These are phyloP conservation scores for Cryptoblepharus egeriae DNA, from an alignment of 2,797 vertebrate genomes.

Conservation along the genomic window DNA sequence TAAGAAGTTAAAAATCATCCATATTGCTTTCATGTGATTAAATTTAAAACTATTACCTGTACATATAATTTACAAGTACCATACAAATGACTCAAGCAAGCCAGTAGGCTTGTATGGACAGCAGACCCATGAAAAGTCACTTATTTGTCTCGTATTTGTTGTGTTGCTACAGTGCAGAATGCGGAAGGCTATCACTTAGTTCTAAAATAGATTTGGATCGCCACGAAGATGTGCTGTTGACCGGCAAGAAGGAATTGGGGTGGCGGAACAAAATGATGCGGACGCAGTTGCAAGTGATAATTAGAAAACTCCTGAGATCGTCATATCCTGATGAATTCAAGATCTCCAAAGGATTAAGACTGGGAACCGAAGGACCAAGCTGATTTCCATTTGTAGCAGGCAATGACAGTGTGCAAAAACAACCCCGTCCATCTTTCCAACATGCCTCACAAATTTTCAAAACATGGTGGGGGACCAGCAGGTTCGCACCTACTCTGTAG, in stretches of 20 bases:
- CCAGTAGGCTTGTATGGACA: background rate
- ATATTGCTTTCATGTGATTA: too few relatives aligned
- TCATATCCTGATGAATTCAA: background rate
- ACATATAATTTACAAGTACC: background rate
- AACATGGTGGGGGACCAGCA: background rate
- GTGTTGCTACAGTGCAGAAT: constrained; percentile 51
- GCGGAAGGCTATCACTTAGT: constrained; percentile 61
- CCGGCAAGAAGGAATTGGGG: background rate
- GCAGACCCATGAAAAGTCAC: background rate
- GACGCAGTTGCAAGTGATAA: background rate
- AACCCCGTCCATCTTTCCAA: background rate
- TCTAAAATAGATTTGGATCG: constrained; percentile 47
- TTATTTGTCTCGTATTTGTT: background rate
- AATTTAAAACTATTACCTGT: too few relatives aligned
- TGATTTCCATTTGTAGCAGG: background rate
- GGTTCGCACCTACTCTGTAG: too few relatives aligned
- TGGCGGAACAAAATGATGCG: background rate
- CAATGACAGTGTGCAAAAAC: background rate
- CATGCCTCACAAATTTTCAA: background rate
- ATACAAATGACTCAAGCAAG: background rate
- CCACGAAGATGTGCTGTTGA: background rate
- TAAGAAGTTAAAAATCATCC: too few relatives aligned
- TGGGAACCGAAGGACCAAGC: background rate
- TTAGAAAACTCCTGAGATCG: background rate
- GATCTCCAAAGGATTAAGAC: background rate